Percentiles rank a stretch among this genome's conserved stretches.
These are phyloP conservation scores for Steinernema feltiae DNA, from an alignment of 1,140 invertebrate genomes.

Conservation along the genomic window DNA sequence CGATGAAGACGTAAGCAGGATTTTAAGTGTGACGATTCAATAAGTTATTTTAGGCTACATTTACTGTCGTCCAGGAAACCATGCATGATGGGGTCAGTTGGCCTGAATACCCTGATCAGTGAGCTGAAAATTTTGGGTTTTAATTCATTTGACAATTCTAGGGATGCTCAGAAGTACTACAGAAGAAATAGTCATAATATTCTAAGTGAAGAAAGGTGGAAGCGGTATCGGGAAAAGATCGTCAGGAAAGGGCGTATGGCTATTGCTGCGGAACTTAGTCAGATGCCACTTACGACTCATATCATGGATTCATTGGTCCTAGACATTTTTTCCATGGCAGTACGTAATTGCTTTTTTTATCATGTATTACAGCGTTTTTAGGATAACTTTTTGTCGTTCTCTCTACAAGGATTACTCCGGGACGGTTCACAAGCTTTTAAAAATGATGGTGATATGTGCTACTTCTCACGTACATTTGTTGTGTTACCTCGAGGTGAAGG, in stretches of 20 bases:
- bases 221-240: conserved; percentile 20
- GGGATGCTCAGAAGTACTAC: neutral
- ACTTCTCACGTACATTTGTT: conserved; percentile 33
- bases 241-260: conserved; percentile 25
- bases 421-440: conserved; percentile 24
- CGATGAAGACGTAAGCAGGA: conserved; percentile 7
- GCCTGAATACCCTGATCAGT: neutral
- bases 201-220: conserved; percentile 19
- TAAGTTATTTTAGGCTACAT: neutral
- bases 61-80: neutral
- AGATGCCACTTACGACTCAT: conserved; percentile 28
- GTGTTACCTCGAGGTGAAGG: conserved; percentile 26
- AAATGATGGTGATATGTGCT: conserved; percentile 15
- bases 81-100: neutral
- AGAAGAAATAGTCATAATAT: conserved; percentile 22
- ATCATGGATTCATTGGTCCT: conserved; percentile 29
- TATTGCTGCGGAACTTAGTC: conserved; percentile 25
- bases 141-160: neutral
- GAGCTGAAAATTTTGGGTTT: neutral
- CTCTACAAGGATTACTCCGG: conserved; percentile 33
- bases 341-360: conserved; percentile 19
- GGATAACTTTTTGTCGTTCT: conserved; percentile 29
- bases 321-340: conserved; percentile 23
- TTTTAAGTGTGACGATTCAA: neutral
- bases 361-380: conserved; percentile 7